Conservation (phyloP, 1,140 invertebrate genomes). For the Gryon sp. region DNA sequence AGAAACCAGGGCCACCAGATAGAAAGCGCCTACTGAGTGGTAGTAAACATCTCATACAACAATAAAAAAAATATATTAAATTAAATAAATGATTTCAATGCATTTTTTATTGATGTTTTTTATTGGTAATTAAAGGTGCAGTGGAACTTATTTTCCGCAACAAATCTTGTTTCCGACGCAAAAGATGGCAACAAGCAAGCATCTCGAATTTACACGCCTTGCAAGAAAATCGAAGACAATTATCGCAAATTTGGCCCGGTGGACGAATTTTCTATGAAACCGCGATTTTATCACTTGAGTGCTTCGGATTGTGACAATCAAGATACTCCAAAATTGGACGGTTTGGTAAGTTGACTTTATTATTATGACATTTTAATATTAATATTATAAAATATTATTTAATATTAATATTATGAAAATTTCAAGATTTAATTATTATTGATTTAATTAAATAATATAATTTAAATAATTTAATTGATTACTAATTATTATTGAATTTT, state of each 20-base stretch:
- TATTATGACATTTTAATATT: too few relatives aligned
- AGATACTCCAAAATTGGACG: conserved; percentile 93
- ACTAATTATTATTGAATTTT: too few relatives aligned
- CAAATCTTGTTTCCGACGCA: conserved; percentile 80
- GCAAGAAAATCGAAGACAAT: conserved; percentile 89
- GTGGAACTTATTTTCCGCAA: conserved; percentile 89
- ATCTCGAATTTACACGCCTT: conserved; percentile 86
- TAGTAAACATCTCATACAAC: conserved; percentile 77
- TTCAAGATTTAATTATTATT: too few relatives aligned
- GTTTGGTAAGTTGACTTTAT: conserved; percentile 82
- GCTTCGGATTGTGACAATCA: conserved; percentile 87
- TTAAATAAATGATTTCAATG: neutral
- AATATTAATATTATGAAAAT: too few relatives aligned
- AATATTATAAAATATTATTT: too few relatives aligned
- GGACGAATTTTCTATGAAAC: conserved; percentile 88
- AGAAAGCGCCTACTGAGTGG: conserved; percentile 76
- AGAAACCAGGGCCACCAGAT: conserved; percentile 77
- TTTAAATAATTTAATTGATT: too few relatives aligned
- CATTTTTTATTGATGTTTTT: conserved; percentile 1
- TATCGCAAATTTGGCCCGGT: conserved; percentile 86
- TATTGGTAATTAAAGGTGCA: conserved; percentile 83
- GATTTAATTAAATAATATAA: too few relatives aligned
- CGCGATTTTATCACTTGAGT: conserved; percentile 92
- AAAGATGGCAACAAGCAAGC: conserved; percentile 81
- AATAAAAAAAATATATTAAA: neutral